A percentile compares a stretch with the other conserved stretches of the same genome.
phyloP scores from a whole-genome alignment of 2,113 vertebrate species.

The Centrocercus urophasianus region DNA sequence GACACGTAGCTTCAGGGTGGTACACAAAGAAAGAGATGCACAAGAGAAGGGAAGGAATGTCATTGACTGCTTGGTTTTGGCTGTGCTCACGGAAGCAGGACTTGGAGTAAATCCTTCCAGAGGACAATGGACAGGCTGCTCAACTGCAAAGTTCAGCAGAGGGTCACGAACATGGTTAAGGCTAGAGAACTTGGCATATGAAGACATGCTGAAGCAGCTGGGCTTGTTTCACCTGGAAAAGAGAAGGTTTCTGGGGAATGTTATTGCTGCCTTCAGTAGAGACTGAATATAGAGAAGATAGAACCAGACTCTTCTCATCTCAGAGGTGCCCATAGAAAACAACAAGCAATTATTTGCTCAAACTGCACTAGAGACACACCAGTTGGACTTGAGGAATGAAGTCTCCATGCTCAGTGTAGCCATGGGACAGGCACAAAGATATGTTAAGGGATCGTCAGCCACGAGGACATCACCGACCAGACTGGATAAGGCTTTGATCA shows the following conservation, averaged over 20 bases:
- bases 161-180: neutral
- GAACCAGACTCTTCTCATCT: neutral
- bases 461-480: neutral
- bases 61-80: neutral
- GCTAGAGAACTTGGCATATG: neutral
- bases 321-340: neutral
- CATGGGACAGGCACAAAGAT: neutral
- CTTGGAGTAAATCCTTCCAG: neutral
- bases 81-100: neutral
- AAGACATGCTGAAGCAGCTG: neutral
- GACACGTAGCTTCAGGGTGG: neutral
- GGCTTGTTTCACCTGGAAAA: neutral
- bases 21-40: neutral
- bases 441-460: neutral
- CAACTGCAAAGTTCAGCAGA: fast-evolving
- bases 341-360: neutral
- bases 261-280: neutral
- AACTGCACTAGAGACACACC: neutral
- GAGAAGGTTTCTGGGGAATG: neutral
- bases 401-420: neutral
- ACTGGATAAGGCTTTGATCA: neutral
- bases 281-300: neutral
- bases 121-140: neutral
- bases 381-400: neutral
- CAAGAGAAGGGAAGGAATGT: neutral